phyloP scores from a whole-genome alignment of 1,140 invertebrate species.

The Drosophila miranda region DNA sequence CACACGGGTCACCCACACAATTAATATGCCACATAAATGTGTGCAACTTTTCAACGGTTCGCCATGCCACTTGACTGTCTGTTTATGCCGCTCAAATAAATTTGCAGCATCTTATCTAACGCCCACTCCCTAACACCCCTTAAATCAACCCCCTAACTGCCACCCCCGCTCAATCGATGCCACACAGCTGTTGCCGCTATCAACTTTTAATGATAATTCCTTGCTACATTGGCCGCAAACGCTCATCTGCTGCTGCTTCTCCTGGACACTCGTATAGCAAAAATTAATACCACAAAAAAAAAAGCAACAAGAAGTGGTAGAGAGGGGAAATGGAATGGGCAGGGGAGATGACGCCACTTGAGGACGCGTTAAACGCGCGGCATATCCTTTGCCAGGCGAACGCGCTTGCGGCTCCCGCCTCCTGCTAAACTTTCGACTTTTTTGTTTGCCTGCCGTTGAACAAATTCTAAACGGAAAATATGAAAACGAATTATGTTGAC shows the following conservation, averaged over 20 bases:
- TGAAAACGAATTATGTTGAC: conserved; percentile 81
- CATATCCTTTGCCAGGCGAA: conserved; percentile 72
- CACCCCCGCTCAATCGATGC: conserved; percentile 55
- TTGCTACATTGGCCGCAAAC: conserved; percentile 46
- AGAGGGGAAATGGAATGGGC: conserved; percentile 2
- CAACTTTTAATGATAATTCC: conserved; percentile 78
- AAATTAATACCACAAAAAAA: conserved; percentile 55
- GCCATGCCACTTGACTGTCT: conserved; percentile 68
- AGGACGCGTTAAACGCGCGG: conserved; percentile 57
- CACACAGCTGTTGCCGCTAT: conserved; percentile 64
- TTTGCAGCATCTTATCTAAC: conserved; percentile 43
- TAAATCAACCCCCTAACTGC: background rate
- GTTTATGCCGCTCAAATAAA: conserved; percentile 73
- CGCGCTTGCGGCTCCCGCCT: conserved; percentile 42
- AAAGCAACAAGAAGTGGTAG: conserved; percentile 19
- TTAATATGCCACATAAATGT: conserved; percentile 38
- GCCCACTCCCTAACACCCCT: background rate
- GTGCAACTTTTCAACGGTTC: conserved; percentile 54
- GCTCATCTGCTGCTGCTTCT: conserved; percentile 3
- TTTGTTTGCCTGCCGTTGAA: conserved; percentile 48
- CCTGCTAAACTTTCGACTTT: conserved; percentile 41
- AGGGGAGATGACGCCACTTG: conserved; percentile 16
- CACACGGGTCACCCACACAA: conserved; percentile 8
- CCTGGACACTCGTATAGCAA: conserved; percentile 47
- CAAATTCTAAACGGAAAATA: conserved; percentile 80